Conservation (phyloP, 2,797 vertebrate species). For the Alectoris magna region DNA sequence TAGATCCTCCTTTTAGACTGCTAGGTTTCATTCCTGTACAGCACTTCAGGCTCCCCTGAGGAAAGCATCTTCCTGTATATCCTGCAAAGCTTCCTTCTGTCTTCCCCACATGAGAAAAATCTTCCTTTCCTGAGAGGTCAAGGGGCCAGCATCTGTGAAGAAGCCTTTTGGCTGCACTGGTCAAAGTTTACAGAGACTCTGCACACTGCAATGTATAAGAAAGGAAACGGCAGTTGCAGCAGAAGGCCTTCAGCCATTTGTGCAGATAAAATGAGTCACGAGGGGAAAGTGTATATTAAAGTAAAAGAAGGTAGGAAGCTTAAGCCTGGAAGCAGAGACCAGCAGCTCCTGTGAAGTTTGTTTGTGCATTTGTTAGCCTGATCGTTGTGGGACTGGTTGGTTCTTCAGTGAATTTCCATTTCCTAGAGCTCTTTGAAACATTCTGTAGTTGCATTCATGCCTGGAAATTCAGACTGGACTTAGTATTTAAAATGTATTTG, state of each 20-base stretch:
- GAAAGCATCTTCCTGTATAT: neutral
- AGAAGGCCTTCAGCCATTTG: neutral
- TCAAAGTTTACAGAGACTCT: neutral
- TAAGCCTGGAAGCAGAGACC: conserved; percentile 3
- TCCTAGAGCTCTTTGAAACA: conserved; percentile 40
- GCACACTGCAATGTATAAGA: rapidly evolving
- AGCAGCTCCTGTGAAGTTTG: conserved; percentile 19
- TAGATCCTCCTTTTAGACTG: neutral
- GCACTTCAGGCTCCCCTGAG: neutral
- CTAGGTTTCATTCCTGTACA: neutral
- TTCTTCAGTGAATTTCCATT: conserved; percentile 8
- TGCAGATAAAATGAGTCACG: neutral
- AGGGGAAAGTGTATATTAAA: neutral
- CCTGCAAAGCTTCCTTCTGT: neutral
- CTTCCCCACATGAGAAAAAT: neutral
- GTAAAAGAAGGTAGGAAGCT: neutral
- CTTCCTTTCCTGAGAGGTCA: neutral
- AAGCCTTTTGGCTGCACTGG: neutral
- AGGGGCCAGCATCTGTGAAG: neutral
- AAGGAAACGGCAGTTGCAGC: neutral
- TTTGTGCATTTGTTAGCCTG: neutral
- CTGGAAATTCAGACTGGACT: neutral
- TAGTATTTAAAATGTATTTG: neutral
- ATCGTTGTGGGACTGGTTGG: conserved; percentile 12
- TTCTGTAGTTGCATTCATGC: neutral